Evolutionary conservation across 1,140 invertebrate genomes (phyloP).

Genomic region (Eueides isabella): DNA sequence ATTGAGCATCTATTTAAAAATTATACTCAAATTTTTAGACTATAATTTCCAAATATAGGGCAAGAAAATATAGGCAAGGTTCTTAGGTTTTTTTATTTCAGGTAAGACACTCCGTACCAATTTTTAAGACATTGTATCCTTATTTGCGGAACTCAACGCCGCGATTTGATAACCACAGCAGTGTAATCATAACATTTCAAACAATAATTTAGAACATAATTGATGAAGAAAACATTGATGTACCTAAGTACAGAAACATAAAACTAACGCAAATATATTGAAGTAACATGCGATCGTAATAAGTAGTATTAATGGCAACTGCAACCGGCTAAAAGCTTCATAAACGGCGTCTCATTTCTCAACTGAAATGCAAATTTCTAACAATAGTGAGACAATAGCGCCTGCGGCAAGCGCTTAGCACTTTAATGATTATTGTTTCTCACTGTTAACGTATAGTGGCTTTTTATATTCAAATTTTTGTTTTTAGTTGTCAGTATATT

Average conservation of each 20-base stretch:
- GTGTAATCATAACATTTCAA: no score
- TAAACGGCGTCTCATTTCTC: conserved; percentile 7
- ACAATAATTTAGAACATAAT: no score
- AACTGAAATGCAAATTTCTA: conserved; percentile 8
- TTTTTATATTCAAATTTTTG: conserved; percentile 18
- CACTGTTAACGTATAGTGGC: conserved; percentile 11
- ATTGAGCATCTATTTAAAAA: no score
- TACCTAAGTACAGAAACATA: background rate
- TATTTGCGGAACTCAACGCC: no score
- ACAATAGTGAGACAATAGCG: conserved; percentile 5
- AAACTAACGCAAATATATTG: background rate
- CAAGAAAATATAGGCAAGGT: no score
- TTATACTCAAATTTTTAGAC: no score
- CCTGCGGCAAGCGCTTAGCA: conserved; percentile 5
- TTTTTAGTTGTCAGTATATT: background rate
- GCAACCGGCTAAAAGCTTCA: conserved; percentile 8
- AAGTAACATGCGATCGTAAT: background rate
- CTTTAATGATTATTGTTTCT: conserved; percentile 1
- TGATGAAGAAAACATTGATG: no score
- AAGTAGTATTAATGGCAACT: background rate
- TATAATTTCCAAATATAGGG: no score
- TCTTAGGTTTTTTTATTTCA: no score
- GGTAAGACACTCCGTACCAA: no score
- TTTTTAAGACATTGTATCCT: no score
- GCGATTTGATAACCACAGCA: no score